Evolutionary conservation across 2,113 vertebrate species (phyloP).

Genomic region (Pogonocichla stellata): DNA sequence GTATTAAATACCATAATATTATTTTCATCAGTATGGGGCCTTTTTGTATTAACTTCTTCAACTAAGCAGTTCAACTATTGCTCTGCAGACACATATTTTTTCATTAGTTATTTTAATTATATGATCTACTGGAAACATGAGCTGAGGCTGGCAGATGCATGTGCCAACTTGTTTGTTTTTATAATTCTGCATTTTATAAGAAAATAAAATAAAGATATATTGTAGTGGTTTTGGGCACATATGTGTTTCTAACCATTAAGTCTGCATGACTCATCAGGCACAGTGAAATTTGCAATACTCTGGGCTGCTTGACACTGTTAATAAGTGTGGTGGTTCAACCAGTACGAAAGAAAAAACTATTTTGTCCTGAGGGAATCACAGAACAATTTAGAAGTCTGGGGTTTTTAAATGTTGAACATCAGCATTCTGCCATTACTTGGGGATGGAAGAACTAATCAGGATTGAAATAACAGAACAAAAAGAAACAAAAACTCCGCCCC

Average conservation of each 20-base stretch:
- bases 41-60: conserved; percentile 32
- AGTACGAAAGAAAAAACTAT: not conserved
- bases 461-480: not conserved
- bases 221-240: too few relatives aligned
- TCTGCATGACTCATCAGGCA: conserved; percentile 18
- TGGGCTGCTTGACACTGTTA: conserved; percentile 14
- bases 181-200: conserved; percentile 51
- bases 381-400: not conserved
- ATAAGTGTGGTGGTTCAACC: not conserved
- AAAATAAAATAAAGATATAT: conserved; percentile 52
- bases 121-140: conserved; percentile 20
- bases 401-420: not conserved
- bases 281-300: conserved; percentile 17
- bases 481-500: not conserved
- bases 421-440: not conserved
- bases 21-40: conserved; percentile 2
- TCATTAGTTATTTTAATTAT: conserved; percentile 62
- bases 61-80: conserved; percentile 19
- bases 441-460: not conserved
- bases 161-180: conserved; percentile 61
- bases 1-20: conserved; percentile 19
- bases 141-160: conserved; percentile 14
- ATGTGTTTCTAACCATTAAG: conserved; percentile 16
- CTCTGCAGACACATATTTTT: conserved; percentile 30
- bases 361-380: not conserved